Evolutionary conservation across 2,888 invertebrate species (phyloP), one percentile per base, ranked within the genome.

Genomic region (Drosophila rellima): DNA sequence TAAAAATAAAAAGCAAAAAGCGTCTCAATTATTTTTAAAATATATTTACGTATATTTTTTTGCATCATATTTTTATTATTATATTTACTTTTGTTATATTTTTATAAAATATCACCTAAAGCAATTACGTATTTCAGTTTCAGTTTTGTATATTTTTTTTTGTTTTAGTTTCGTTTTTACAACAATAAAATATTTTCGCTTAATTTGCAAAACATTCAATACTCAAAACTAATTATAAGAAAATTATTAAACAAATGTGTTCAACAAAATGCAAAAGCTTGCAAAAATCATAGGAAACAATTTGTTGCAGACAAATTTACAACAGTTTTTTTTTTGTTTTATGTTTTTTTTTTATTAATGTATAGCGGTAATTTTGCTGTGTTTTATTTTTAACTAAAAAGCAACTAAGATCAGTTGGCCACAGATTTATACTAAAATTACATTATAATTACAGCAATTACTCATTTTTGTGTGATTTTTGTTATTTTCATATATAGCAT

Each of bases 121-220:
- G 89, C 90, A 90, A 91, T 89, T 91, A 91, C 91, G 90, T 91
- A 91, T 91, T 91, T 91, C 91, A 90, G 90, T 90, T 91, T 83
- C 81, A 82, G 72, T 85, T 86, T 89, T 88, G 71, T 76, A 59
- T 70, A 63, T 87, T 71, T 67, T 26, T 17, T 64, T 51, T 70
- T 47, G 55, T 65, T 65, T 82, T 70, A 59, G 55, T 72, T 81
- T 83, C 78, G 44, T 55, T 55, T 55, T 35, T 80, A 85, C 85
- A 78, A 78, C 73, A 86, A 82, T 77, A 80, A 74, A 82, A 82
- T 68, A 67, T 67, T 71, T 70, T 73, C 64, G 56, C 33, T 68
- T 69, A 52, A 55, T 65, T 70, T 62, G 81, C 84, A 81, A 81
- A 81, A 80, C 67, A 82, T 82, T 82, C 61, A 74, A 76, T 77